Percentiles rank a stretch among this genome's conserved stretches.
Evolutionary conservation across 2,113 vertebrate species (phyloP).

Genomic region (Gobio gobio): DNA sequence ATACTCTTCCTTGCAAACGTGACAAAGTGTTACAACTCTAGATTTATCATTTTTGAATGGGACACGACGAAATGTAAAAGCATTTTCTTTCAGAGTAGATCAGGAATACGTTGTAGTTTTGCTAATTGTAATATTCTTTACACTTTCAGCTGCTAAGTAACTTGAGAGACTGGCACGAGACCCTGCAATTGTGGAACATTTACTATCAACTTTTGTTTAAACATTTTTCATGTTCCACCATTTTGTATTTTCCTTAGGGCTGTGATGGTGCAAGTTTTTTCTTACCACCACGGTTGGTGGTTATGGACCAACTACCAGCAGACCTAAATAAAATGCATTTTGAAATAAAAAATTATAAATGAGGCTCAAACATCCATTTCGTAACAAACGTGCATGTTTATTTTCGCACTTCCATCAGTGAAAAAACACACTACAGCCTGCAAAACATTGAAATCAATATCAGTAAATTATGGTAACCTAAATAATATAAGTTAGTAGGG

Average conservation of each 20-base stretch:
- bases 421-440: too few relatives aligned
- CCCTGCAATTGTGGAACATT: background rate
- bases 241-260: background rate
- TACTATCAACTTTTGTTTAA: background rate
- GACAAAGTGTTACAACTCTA: background rate
- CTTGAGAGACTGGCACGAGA: background rate
- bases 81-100: background rate
- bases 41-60: background rate
- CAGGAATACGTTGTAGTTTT: background rate
- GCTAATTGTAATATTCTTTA: background rate
- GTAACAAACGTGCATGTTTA: too few relatives aligned
- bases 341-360: too few relatives aligned
- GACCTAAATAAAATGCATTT: too few relatives aligned
- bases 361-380: too few relatives aligned
- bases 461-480: too few relatives aligned
- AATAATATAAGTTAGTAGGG: too few relatives aligned
- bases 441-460: too few relatives aligned
- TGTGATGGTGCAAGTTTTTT: too few relatives aligned
- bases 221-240: background rate
- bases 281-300: too few relatives aligned
- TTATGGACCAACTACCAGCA: too few relatives aligned
- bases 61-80: background rate
- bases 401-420: too few relatives aligned
- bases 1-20: conserved; percentile 16
- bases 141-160: background rate